A percentile compares a stretch with the other conserved stretches of the same genome.
Conservation (phyloP, 2,797 vertebrate species). For the Cuculus canorus region DNA sequence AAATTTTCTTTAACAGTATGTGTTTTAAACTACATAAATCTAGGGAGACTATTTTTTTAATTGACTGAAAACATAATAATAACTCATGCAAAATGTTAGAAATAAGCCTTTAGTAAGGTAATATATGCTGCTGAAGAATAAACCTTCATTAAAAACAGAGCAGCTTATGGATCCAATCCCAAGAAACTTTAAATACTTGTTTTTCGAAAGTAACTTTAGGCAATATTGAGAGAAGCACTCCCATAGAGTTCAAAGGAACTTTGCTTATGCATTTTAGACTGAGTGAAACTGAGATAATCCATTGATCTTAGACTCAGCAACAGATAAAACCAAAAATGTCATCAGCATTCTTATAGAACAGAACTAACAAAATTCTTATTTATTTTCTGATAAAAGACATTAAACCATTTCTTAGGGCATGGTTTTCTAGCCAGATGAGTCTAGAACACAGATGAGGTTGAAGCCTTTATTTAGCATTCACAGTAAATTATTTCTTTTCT, state of each 20-base stretch:
- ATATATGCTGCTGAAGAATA: neutral
- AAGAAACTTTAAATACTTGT: neutral
- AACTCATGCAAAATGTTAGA: neutral
- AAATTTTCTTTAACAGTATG: neutral
- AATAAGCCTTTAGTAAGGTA: neutral
- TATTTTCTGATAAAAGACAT: neutral
- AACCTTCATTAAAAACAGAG: neutral
- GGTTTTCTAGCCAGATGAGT: neutral
- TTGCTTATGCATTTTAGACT: neutral
- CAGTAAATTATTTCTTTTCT: neutral
- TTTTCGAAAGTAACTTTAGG: neutral
- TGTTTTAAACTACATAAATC: neutral
- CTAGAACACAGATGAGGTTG: neutral
- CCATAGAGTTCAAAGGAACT: slow-evolving; percentile 1
- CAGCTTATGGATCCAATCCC: neutral
- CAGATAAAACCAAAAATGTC: neutral
- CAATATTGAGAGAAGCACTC: neutral
- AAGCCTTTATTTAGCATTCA: neutral
- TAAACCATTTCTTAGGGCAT: neutral
- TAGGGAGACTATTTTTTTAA: neutral
- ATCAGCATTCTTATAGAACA: neutral
- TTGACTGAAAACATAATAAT: neutral
- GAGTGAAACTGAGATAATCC: neutral
- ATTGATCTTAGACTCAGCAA: neutral
- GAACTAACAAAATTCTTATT: neutral